Percentiles rank a stretch among this genome's conserved stretches.
Evolutionary conservation across 2,888 invertebrate species (phyloP).

Genomic region (Blera fallax): DNA sequence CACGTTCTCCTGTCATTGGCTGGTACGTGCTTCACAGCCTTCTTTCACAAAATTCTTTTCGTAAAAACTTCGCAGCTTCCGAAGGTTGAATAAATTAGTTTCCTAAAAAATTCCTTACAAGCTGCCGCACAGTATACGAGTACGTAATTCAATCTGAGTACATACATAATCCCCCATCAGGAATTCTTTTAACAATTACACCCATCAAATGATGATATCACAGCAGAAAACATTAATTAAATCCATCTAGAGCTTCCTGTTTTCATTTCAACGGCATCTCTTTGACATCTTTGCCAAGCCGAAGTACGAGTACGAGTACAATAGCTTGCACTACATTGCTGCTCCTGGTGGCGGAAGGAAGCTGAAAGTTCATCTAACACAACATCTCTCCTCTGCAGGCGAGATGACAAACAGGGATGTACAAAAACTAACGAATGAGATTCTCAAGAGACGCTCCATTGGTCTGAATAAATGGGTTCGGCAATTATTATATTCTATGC

Average conservation of each 20-base stretch:
- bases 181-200: conserved; percentile 27
- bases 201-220: conserved; percentile 40
- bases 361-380: conserved; percentile 41
- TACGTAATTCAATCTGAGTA: neutral
- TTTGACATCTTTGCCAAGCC: conserved; percentile 30
- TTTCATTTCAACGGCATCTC: conserved; percentile 40
- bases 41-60: neutral
- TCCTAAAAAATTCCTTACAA: neutral
- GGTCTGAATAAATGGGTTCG: conserved; percentile 42
- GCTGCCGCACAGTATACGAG: neutral
- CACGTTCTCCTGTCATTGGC: neutral
- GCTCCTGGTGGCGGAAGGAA: conserved; percentile 44
- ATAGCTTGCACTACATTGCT: conserved; percentile 22
- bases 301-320: neutral
- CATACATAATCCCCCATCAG: neutral
- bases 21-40: neutral
- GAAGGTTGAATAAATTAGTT: conserved; percentile 28
- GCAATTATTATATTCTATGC: conserved; percentile 59
- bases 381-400: neutral
- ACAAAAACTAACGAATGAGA: conserved; percentile 47
- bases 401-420: neutral
- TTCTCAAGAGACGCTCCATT: conserved; percentile 39
- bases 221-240: conserved; percentile 61
- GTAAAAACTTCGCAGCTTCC: neutral
- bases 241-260: conserved; percentile 49